Evolutionary conservation across 2,888 invertebrate species (phyloP).

Genomic region (Margaritifera margaritifera): DNA sequence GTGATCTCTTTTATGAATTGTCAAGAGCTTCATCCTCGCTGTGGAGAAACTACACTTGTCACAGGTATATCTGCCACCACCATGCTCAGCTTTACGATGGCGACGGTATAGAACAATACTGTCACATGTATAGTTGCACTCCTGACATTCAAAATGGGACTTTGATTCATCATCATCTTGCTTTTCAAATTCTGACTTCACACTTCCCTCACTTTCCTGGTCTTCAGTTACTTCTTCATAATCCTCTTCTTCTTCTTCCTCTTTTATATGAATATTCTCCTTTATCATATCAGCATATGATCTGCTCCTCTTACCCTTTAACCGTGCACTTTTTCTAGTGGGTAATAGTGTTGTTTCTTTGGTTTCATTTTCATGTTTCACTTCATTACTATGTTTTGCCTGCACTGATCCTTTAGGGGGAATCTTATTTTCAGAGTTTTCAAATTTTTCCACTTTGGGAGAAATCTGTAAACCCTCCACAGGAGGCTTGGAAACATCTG

Average conservation of each 20-base stretch:
- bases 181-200: conserved; percentile 11
- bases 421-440: conserved; percentile 3
- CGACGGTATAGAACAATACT: conserved; percentile 14
- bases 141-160: conserved; percentile 29
- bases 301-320: no score
- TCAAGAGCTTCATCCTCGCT: conserved; percentile 45
- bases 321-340: no score
- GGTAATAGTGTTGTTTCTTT: no score
- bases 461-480: no score
- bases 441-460: background rate
- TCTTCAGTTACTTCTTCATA: conserved; percentile 14
- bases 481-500: no score
- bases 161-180: conserved; percentile 7
- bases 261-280: background rate
- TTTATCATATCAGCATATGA: no score
- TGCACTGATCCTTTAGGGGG: background rate
- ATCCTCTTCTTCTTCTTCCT: conserved; percentile 9
- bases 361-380: no score
- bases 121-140: conserved; percentile 33
- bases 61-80: conserved; percentile 42
- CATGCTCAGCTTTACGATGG: conserved; percentile 23
- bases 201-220: conserved; percentile 10
- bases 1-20: conserved; percentile 54
- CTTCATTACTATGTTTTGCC: no score
- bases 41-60: conserved; percentile 51